These are phyloP conservation scores for Myrmecobius fasciatus DNA, from an alignment of 2,113 vertebrate genomes.

Conservation along the genomic window DNA sequence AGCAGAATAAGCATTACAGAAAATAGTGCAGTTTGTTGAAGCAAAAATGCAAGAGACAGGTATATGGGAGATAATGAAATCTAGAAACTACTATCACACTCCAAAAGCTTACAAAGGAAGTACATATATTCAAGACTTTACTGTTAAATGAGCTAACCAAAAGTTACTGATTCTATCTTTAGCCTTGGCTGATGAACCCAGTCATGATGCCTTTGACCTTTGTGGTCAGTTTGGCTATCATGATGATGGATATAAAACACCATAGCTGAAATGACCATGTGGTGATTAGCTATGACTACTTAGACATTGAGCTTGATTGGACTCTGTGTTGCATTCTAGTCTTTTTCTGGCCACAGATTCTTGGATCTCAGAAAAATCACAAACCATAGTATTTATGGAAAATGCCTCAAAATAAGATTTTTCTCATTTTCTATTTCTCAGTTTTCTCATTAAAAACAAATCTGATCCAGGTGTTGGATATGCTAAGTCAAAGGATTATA, in stretches of 20 bases:
- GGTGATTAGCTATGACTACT: slow-evolving; percentile 9
- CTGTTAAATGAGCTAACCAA: background rate
- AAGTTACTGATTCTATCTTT: background rate
- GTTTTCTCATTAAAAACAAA: slow-evolving; percentile 15
- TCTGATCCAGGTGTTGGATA: background rate
- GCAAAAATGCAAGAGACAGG: slow-evolving; percentile 65
- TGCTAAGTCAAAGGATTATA: background rate
- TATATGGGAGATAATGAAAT: slow-evolving; percentile 62
- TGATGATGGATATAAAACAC: background rate
- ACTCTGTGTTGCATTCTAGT: background rate
- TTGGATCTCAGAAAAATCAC: background rate
- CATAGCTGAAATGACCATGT: background rate
- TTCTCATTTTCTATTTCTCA: slow-evolving; percentile 3
- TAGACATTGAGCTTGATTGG: slow-evolving; percentile 3
- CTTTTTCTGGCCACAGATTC: slow-evolving; percentile 19
- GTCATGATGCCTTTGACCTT: background rate
- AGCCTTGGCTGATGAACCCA: background rate
- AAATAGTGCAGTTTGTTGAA: slow-evolving; percentile 74
- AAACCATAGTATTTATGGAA: slow-evolving; percentile 1
- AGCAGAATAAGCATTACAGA: slow-evolving; percentile 76
- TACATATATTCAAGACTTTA: slow-evolving; percentile 29
- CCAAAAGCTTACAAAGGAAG: slow-evolving; percentile 40
- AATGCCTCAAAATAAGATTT: slow-evolving; percentile 42
- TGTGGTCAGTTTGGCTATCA: background rate
- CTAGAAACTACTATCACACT: slow-evolving; percentile 60